Conservation (phyloP, 2,113 vertebrate species). For the Poeciliopsis prolifica region DNA sequence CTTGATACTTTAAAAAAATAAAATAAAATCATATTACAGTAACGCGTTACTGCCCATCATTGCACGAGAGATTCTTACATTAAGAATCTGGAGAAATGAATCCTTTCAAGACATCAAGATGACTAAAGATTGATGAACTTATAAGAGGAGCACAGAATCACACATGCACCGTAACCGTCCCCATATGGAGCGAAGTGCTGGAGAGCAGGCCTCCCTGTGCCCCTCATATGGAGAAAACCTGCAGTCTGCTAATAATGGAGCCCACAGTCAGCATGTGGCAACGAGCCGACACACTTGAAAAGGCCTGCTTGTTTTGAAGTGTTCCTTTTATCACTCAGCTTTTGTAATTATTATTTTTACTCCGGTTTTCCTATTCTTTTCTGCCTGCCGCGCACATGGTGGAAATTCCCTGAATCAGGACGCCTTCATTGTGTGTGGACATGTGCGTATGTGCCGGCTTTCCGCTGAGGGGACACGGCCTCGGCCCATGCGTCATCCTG, state of each 20-base stretch:
- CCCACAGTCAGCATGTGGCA: conserved; percentile 54
- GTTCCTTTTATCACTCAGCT: conserved; percentile 63
- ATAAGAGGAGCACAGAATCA: conserved; percentile 33
- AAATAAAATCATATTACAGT: too few relatives aligned
- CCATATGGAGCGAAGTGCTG: conserved; percentile 58
- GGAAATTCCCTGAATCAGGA: conserved; percentile 69
- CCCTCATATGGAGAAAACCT: conserved; percentile 69
- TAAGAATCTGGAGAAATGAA: conserved; percentile 32
- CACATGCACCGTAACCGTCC: conserved; percentile 45
- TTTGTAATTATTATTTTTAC: conserved; percentile 71
- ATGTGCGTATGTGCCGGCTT: conserved; percentile 41
- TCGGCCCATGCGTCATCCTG: conserved; percentile 66
- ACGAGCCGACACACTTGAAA: conserved; percentile 53
- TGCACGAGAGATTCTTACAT: background rate
- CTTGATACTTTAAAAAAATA: too few relatives aligned
- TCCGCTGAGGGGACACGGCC: conserved; percentile 60
- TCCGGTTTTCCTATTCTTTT: conserved; percentile 63
- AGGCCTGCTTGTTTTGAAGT: conserved; percentile 58
- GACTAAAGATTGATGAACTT: conserved; percentile 60
- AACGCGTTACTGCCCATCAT: too few relatives aligned
- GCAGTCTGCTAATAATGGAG: conserved; percentile 58
- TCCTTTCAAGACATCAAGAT: conserved; percentile 40
- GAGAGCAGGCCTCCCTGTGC: conserved; percentile 42
- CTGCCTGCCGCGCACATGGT: conserved; percentile 68
- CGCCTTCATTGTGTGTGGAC: conserved; percentile 37